Conservation (phyloP, 2,113 vertebrate genomes). For the Platanista minor region DNA sequence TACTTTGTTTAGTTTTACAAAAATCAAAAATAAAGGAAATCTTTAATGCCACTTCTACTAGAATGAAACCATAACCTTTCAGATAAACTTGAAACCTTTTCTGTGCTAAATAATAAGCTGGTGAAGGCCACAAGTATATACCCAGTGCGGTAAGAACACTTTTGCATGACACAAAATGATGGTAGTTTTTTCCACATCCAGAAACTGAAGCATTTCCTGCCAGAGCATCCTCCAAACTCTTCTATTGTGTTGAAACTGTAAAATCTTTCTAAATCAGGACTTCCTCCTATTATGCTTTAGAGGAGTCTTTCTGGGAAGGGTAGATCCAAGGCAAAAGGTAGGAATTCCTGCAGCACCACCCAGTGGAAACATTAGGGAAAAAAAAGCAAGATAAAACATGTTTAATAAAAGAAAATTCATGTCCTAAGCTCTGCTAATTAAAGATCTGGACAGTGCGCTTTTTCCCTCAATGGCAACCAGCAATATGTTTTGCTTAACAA, state of each 20-base stretch:
- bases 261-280: slow-evolving; percentile 95
- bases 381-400: background rate
- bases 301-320: slow-evolving; percentile 91
- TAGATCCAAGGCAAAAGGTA: slow-evolving; percentile 84
- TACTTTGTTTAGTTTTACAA: slow-evolving; percentile 32
- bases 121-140: background rate
- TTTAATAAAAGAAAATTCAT: slow-evolving; percentile 13
- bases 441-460: background rate
- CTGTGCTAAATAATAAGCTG: background rate
- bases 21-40: slow-evolving; percentile 54
- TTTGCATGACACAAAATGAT: slow-evolving; percentile 56
- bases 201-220: slow-evolving; percentile 87
- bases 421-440: background rate
- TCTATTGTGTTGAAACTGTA: slow-evolving; percentile 87
- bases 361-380: slow-evolving; percentile 82
- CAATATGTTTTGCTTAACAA: background rate
- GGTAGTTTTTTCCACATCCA: slow-evolving; percentile 85
- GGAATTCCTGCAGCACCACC: slow-evolving; percentile 93
- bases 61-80: background rate
- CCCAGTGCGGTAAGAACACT: background rate
- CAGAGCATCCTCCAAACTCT: slow-evolving; percentile 85
- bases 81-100: slow-evolving; percentile 48
- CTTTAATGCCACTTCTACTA: background rate
- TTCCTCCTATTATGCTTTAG: slow-evolving; percentile 96
- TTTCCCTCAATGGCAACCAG: background rate